Conservation (phyloP, 2,888 invertebrate species). For the Sarcophaga variegata region DNA sequence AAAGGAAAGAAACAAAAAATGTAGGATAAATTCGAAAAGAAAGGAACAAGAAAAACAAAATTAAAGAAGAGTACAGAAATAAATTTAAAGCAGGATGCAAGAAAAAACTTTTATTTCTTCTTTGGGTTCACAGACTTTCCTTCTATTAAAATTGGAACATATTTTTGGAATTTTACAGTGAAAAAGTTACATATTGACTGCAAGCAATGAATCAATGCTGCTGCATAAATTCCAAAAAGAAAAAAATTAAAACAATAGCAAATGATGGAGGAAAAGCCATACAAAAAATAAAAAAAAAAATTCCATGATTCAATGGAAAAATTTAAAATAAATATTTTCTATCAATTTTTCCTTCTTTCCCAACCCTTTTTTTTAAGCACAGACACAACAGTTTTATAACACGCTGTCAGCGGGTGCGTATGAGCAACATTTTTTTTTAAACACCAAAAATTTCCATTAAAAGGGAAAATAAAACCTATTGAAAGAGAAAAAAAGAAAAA, state of each 20-base stretch:
- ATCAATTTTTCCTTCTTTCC: constrained; percentile 34
- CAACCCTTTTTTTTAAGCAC: not conserved
- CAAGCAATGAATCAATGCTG: constrained; percentile 31
- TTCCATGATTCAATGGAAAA: constrained; percentile 6
- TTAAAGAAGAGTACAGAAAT: no score
- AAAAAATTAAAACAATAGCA: not conserved
- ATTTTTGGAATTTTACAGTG: not conserved
- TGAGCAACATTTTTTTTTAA: not conserved
- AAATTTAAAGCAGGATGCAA: not conserved
- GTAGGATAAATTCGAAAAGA: not conserved
- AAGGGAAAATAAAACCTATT: no score
- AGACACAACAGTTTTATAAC: not conserved
- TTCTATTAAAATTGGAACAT: constrained; percentile 17
- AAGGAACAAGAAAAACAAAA: not conserved
- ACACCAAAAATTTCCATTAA: not conserved
- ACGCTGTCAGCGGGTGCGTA: not conserved
- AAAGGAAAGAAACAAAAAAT: not conserved
- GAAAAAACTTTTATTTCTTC: not conserved
- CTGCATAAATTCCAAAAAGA: constrained; percentile 23
- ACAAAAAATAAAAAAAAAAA: not conserved
- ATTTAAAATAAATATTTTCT: constrained; percentile 45
- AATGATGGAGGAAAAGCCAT: not conserved
- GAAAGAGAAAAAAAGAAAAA: not conserved
- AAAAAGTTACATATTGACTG: constrained; percentile 28
- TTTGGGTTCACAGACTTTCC: constrained; percentile 8